These are phyloP conservation scores for Arothron firmamentum DNA, from an alignment of 2,113 vertebrate species.

Conservation along the genomic window DNA sequence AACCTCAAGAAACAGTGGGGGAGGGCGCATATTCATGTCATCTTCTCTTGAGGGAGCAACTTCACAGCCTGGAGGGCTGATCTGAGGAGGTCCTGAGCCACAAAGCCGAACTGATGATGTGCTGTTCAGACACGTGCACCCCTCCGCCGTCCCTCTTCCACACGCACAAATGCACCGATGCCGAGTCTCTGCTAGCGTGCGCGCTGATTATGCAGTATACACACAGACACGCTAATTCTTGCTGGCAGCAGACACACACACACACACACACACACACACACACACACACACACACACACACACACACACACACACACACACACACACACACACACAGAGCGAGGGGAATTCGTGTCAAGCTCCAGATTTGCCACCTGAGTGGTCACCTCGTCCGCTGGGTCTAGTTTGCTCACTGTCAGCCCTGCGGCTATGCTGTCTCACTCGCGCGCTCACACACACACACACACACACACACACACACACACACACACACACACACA, in stretches of 20 bases:
- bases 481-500: slow-evolving; percentile 1
- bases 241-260: slow-evolving; percentile 29
- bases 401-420: slow-evolving; percentile 62
- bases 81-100: slow-evolving; percentile 67
- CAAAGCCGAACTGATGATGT: slow-evolving; percentile 64
- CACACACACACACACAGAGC: slow-evolving; percentile 32
- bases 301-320: slow-evolving; percentile 21
- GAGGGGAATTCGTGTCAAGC: slow-evolving; percentile 61
- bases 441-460: slow-evolving; percentile 7
- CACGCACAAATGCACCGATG: neutral
- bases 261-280: slow-evolving; percentile 24
- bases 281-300: slow-evolving; percentile 18
- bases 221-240: slow-evolving; percentile 6
- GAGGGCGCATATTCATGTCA: slow-evolving; percentile 69
- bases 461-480: slow-evolving; percentile 17
- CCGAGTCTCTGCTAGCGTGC: slow-evolving; percentile 3
- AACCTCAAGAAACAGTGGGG: slow-evolving; percentile 57
- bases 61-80: slow-evolving; percentile 71
- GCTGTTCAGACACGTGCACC: slow-evolving; percentile 37
- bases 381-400: slow-evolving; percentile 62
- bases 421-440: slow-evolving; percentile 43
- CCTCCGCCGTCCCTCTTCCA: slow-evolving; percentile 26
- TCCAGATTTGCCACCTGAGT: slow-evolving; percentile 71
- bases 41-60: slow-evolving; percentile 72
- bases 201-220: slow-evolving; percentile 7